Evolutionary conservation across 2,113 vertebrate species (phyloP).

Genomic region (Ammospiza nelsoni): DNA sequence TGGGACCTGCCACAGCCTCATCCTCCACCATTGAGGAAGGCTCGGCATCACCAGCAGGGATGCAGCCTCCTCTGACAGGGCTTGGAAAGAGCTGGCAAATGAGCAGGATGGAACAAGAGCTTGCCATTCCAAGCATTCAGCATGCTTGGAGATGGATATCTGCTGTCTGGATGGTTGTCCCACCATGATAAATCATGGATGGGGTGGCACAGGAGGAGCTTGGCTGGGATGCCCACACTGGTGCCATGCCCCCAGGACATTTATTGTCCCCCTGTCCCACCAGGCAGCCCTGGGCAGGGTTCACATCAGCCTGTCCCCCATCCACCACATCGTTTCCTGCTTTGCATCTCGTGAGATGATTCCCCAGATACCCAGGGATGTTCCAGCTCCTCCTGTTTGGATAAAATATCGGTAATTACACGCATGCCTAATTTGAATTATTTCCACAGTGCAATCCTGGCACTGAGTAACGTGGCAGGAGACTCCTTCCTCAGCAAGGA

Average conservation of each 20-base stretch:
- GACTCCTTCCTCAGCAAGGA: not conserved
- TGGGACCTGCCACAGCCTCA: not conserved
- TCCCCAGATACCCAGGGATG: slow-evolving; percentile 25
- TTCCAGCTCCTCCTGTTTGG: slow-evolving; percentile 55
- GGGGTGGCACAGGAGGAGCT: not conserved
- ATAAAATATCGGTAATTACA: slow-evolving; percentile 60
- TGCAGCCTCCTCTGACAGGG: not conserved
- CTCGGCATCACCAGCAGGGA: not conserved
- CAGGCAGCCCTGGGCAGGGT: not conserved
- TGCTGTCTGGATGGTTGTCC: not conserved
- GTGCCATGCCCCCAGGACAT: not conserved
- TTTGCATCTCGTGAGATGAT: not conserved
- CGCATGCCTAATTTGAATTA: slow-evolving; percentile 61
- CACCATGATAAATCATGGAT: not conserved
- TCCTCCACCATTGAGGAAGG: rapidly evolving
- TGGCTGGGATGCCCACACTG: not conserved
- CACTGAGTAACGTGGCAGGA: not conserved
- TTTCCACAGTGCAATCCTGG: not conserved
- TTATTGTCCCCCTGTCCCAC: not conserved
- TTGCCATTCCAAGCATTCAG: not conserved
- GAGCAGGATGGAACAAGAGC: not conserved
- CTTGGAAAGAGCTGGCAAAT: not conserved
- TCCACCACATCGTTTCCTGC: not conserved
- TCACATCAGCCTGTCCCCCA: not conserved
- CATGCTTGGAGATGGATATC: not conserved